These are phyloP conservation scores for Chaenodraco wilsoni DNA, from an alignment of 2,797 vertebrate genomes.

Conservation along the genomic window DNA sequence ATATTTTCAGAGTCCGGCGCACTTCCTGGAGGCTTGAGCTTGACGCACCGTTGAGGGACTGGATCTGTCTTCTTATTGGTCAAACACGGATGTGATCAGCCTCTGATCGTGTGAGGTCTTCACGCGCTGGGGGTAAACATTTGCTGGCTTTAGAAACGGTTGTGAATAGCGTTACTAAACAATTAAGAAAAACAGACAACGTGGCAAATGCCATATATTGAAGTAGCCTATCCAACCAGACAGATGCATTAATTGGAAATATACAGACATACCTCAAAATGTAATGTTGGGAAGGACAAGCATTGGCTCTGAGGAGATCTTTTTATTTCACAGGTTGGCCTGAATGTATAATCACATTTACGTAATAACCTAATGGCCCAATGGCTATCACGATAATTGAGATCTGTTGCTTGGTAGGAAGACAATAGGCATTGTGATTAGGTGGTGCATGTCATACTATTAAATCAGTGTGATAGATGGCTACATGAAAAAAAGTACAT, in stretches of 20 bases:
- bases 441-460: not conserved
- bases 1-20: too few species aligned
- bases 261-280: not conserved
- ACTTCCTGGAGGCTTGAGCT: too few species aligned
- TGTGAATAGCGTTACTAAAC: not conserved
- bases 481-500: not conserved
- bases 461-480: not conserved
- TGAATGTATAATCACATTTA: not conserved
- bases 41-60: not conserved
- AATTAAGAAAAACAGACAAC: not conserved
- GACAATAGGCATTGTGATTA: not conserved
- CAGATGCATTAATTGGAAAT: not conserved
- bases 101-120: conserved; percentile 20
- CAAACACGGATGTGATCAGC: conserved; percentile 1
- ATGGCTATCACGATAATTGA: too few species aligned
- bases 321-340: not conserved
- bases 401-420: not conserved
- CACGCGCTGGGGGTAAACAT: conserved; percentile 9
- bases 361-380: not conserved
- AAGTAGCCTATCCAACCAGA: not conserved
- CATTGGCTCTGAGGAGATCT: not conserved
- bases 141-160: conserved; percentile 22
- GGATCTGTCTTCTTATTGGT: conserved; percentile 63
- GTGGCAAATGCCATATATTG: not conserved
- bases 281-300: not conserved